A percentile compares a stretch with the other conserved stretches of the same genome.
Evolutionary conservation across 53 echinoderm and acorn worm genomes (phyloP).

Genomic region (Holothuria scabra): DNA sequence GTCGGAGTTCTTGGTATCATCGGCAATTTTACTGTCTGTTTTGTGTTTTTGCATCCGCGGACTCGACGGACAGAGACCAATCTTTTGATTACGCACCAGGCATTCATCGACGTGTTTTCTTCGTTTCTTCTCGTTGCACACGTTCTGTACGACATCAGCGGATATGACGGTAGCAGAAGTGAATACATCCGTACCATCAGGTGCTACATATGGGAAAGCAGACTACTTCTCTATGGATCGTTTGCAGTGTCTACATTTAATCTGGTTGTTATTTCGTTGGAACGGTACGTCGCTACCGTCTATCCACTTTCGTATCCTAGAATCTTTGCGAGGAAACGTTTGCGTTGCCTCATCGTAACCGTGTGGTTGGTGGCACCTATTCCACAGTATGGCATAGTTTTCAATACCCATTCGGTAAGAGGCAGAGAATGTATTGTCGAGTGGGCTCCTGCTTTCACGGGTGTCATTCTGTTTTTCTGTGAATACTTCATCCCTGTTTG

Average conservation of each 20-base stretch:
- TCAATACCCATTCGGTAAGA: not conserved
- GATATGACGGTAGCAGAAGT: not conserved
- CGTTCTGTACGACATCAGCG: not conserved
- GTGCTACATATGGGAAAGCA: not conserved
- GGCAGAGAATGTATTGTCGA: not conserved
- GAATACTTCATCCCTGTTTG: conserved; percentile 69
- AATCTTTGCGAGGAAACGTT: not conserved
- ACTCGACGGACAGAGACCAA: conserved; percentile 75
- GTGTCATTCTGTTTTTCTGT: conserved; percentile 63
- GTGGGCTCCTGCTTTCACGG: conserved; percentile 12
- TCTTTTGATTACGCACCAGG: conserved; percentile 77
- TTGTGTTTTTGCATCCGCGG: conserved; percentile 63
- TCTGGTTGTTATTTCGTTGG: conserved; percentile 15
- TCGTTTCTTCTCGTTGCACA: conserved; percentile 62
- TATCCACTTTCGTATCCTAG: not conserved
- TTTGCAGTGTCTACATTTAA: conserved; percentile 17
- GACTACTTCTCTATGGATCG: not conserved
- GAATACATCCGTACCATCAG: not conserved
- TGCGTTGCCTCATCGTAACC: not conserved
- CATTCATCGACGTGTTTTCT: conserved; percentile 67
- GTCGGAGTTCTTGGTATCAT: conserved; percentile 56
- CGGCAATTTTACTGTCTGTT: conserved; percentile 68
- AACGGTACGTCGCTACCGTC: not conserved
- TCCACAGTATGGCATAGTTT: not conserved
- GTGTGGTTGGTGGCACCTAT: conserved; percentile 3